Evolutionary conservation across 2,888 invertebrate species (phyloP).

Genomic region (Capitulum mitella): DNA sequence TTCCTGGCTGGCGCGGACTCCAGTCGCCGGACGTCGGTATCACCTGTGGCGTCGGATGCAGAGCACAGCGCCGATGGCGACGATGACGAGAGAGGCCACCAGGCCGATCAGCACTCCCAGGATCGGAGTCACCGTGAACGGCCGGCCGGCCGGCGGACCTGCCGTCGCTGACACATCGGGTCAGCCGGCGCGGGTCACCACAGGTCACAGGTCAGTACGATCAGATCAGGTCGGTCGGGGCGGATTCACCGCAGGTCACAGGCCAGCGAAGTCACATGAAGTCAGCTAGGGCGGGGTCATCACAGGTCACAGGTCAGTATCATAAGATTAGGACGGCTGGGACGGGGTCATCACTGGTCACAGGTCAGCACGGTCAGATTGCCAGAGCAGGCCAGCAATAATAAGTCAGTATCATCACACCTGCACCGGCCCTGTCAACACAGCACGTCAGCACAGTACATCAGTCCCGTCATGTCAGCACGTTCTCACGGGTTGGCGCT

Average conservation of each 20-base stretch:
- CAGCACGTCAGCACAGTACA: too few species aligned
- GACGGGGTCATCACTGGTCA: too few species aligned
- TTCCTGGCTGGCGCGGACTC: too few species aligned
- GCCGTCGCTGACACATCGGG: not conserved
- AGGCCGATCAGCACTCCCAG: not conserved
- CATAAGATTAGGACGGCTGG: too few species aligned
- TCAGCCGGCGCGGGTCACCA: not conserved
- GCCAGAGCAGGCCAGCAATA: not conserved
- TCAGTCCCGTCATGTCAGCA: too few species aligned
- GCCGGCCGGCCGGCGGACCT: not conserved
- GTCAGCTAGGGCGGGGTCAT: not conserved
- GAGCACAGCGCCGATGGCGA: not conserved
- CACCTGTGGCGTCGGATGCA: not conserved
- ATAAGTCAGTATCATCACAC: too few species aligned
- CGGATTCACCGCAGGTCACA: not conserved
- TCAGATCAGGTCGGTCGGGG: not conserved
- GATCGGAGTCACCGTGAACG: slow-evolving; percentile 8
- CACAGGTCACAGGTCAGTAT: not conserved
- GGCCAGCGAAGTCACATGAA: not conserved
- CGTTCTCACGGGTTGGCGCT: too few species aligned
- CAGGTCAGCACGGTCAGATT: not conserved
- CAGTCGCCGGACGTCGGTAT: not conserved
- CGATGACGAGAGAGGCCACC: not conserved
- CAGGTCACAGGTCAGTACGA: not conserved
- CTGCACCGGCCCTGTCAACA: too few species aligned